Percentiles rank a stretch among this genome's conserved stretches.
phyloP scores from a whole-genome alignment of 2,797 vertebrate genomes.

The Anableps anableps region DNA sequence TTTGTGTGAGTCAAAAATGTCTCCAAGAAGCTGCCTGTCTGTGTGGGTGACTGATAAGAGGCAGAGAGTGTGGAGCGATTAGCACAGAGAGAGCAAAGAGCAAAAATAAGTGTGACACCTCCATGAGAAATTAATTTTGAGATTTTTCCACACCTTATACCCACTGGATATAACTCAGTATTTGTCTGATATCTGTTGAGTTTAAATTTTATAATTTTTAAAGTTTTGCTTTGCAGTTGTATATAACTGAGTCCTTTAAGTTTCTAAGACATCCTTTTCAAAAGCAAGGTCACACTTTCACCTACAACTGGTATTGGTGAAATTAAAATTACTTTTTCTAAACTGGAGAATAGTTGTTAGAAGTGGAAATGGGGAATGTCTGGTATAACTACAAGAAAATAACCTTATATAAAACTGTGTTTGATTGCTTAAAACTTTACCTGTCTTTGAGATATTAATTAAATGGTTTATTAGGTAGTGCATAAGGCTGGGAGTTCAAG shows the following conservation, averaged over 20 bases:
- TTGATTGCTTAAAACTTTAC: neutral
- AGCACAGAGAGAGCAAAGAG: conserved; percentile 27
- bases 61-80: conserved; percentile 43
- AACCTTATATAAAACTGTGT: neutral
- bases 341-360: neutral
- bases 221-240: neutral
- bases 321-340: neutral
- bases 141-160: conserved; percentile 12
- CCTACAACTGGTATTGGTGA: no score
- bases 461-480: neutral
- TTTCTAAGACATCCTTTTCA: neutral
- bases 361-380: neutral
- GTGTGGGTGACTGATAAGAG: conserved; percentile 73
- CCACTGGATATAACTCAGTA: neutral
- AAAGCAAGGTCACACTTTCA: neutral
- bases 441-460: neutral
- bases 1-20: conserved; percentile 43
- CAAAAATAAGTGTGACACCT: conserved; percentile 21
- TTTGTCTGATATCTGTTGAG: conserved; percentile 1
- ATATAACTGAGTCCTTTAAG: neutral
- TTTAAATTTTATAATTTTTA: neutral
- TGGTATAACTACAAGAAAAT: neutral
- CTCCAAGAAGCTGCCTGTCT: conserved; percentile 59
- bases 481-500: no score
- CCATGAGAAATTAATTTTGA: conserved; percentile 24